Percentiles rank a stretch among this genome's conserved stretches.
phyloP scores from a whole-genome alignment of 2,113 vertebrate genomes.

The Prietella phreatophila region DNA sequence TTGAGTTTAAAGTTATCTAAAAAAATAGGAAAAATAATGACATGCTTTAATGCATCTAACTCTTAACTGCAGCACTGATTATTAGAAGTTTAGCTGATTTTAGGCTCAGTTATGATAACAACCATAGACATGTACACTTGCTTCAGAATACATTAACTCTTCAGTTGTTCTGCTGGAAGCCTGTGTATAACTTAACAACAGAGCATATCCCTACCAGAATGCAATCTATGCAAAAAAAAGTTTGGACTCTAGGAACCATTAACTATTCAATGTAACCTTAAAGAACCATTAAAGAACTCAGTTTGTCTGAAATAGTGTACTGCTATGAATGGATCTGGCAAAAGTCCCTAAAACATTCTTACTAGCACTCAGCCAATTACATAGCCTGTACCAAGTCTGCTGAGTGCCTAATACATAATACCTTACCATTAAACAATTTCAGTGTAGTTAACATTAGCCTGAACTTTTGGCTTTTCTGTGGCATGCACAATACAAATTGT shows the following conservation, averaged over 20 bases:
- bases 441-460: not conserved
- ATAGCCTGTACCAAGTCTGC: not conserved
- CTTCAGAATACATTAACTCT: not conserved
- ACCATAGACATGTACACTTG: not conserved
- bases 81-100: not conserved
- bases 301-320: too few relatives aligned
- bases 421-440: not conserved
- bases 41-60: too few relatives aligned
- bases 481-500: not conserved
- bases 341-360: not conserved
- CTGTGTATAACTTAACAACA: not conserved
- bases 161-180: not conserved
- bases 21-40: too few relatives aligned
- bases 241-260: not conserved
- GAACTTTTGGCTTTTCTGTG: not conserved
- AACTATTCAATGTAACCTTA: not conserved
- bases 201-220: not conserved
- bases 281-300: not conserved
- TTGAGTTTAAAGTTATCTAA: too few relatives aligned
- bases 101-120: not conserved
- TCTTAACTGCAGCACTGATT: not conserved
- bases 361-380: not conserved
- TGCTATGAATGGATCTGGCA: too few relatives aligned
- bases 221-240: not conserved
- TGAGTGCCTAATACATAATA: not conserved